Conservation (phyloP, 2,888 invertebrate species). For the Clivina fossor region DNA sequence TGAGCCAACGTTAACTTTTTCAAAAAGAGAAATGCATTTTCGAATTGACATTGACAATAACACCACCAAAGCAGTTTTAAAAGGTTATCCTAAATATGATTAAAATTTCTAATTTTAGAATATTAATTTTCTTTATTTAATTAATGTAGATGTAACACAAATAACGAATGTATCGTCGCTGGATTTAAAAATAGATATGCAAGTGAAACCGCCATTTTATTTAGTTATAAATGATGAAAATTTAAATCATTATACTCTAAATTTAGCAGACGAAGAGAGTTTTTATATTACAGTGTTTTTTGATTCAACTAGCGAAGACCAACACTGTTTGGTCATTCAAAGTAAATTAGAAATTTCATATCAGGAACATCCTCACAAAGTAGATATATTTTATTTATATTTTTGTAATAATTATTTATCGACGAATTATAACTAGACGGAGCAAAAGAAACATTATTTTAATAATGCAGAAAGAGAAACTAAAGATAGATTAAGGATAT, state of each 20-base stretch:
- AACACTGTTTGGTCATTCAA: constrained; percentile 13
- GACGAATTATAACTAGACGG: no score
- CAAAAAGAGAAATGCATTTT: constrained; percentile 56
- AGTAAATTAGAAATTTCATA: constrained; percentile 6
- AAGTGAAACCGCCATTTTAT: constrained; percentile 56
- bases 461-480: no score
- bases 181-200: constrained; percentile 55
- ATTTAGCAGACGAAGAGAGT: constrained; percentile 14
- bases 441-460: no score
- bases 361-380: constrained; percentile 16
- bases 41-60: constrained; percentile 54
- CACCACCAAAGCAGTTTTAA: constrained; percentile 27
- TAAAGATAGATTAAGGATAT: no score
- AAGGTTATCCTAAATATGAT: constrained; percentile 1
- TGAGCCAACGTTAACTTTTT: constrained; percentile 60
- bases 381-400: constrained; percentile 7
- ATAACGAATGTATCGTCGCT: constrained; percentile 60
- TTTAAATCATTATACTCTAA: constrained; percentile 22
- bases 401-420: not conserved
- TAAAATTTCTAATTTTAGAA: not conserved
- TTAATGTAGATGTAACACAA: constrained; percentile 56
- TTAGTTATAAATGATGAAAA: constrained; percentile 36
- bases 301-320: not conserved
- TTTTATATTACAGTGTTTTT: constrained; percentile 10
- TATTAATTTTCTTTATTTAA: not conserved